Evolutionary conservation across 2,888 invertebrate species (phyloP).

Genomic region (Acanthosoma haemorrhoidale): DNA sequence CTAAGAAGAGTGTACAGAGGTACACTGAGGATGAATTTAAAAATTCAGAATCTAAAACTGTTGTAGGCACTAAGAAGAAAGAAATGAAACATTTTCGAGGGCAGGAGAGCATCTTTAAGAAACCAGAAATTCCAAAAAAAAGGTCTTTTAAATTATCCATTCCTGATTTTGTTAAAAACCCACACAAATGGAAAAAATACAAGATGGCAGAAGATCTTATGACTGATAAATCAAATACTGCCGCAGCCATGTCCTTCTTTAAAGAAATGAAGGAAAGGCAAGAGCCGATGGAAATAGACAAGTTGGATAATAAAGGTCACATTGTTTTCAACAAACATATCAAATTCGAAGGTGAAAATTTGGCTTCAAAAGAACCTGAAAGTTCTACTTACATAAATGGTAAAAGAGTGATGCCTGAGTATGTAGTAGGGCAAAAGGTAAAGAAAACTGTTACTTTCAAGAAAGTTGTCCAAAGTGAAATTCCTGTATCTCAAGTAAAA

Average conservation of each 20-base stretch:
- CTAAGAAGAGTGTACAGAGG: conserved; percentile 45
- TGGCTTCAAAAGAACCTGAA: conserved; percentile 20
- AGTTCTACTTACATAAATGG: conserved; percentile 56
- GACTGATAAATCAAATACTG: conserved; percentile 70
- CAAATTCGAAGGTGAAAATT: conserved; percentile 24
- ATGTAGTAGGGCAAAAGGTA: conserved; percentile 64
- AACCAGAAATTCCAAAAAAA: conserved; percentile 56
- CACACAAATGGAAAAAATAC: conserved; percentile 77
- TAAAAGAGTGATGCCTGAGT: conserved; percentile 76
- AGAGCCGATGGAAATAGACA: conserved; percentile 10
- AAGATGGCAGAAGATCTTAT: conserved; percentile 76
- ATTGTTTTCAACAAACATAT: conserved; percentile 33
- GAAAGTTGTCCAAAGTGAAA: conserved; percentile 40
- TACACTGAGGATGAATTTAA: conserved; percentile 54
- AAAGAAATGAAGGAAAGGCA: conserved; percentile 32
- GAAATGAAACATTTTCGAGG: conserved; percentile 61
- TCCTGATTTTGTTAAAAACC: conserved; percentile 61
- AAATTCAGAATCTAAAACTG: conserved; percentile 56
- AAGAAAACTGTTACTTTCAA: conserved; percentile 49
- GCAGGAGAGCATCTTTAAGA: conserved; percentile 73
- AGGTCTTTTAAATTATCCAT: conserved; percentile 22
- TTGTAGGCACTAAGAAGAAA: conserved; percentile 45
- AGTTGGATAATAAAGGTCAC: background rate
- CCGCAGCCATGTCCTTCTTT: conserved; percentile 72
- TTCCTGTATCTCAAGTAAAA: conserved; percentile 48